Base-by-base conservation (phyloP, 2,888 invertebrate genomes). In the Pseudanteris insignis region DNA sequence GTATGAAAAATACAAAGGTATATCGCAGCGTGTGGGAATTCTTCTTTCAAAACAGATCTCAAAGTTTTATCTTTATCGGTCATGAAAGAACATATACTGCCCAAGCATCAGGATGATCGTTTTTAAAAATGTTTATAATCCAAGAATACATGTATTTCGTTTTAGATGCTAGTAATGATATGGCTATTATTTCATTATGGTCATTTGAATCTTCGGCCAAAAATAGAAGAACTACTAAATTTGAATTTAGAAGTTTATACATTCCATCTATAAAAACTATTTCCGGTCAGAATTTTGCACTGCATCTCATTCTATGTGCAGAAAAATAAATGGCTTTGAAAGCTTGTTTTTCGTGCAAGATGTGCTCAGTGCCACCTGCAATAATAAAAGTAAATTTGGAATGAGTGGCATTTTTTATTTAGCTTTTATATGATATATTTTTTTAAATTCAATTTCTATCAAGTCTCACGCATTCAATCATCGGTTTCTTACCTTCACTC, bases 91-190 rank as follows among this genome's bases (percentile, higher is more conserved):
- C 12, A 10, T 7, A 37, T 47, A 1, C 9, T 26, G 0, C n/a
- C 6, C 4, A 12, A 8, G 37, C 37, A 9, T 47, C 37, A 2
- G 13, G 5, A 37, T 47, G 15, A n/a, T 36, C 47, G n/a, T 37
- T n/a, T 30, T 47, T 47, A 9, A 37, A 47, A 9, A 10, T 9
- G 5, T 47, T 30, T 3, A 47, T 15, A 28, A 47, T 13, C 47
- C 37, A 47, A 5, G 21, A 21, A 10, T 14, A 36, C n/a, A 15
- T 33, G 3, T 8, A 14, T 4, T 4, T 11, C 6, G 13, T 15
- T 33, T 33, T 15, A 14, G 15, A 13, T 14, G 2, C 3, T n/a
- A 33, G 13, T 5, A 33, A n/a, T 8, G 14, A n/a, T 9, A 26
- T 9, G n/a, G 8, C 26, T n/a, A n/a, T n/a, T n/a, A 36, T 21